These are phyloP conservation scores for Bradypus variegatus DNA, from an alignment of 2,797 vertebrate genomes.

Conservation along the genomic window DNA sequence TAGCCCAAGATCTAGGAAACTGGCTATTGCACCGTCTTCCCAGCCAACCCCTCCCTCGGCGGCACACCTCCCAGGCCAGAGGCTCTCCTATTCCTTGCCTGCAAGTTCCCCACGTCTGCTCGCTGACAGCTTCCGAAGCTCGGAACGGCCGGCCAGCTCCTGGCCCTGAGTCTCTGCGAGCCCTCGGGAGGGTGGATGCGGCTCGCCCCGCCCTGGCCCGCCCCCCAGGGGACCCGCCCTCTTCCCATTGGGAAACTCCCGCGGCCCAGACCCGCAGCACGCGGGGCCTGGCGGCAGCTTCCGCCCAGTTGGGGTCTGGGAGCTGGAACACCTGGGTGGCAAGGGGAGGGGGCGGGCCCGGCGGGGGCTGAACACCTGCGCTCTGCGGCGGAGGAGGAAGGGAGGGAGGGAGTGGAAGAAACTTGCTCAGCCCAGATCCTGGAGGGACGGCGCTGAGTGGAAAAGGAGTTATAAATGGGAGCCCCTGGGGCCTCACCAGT, in stretches of 20 bases:
- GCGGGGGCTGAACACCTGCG: conserved; percentile 26
- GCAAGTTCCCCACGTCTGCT: not conserved
- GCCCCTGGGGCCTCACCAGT: conserved; percentile 29
- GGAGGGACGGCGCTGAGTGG: conserved; percentile 54
- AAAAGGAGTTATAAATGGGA: conserved; percentile 62
- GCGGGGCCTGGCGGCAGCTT: not conserved
- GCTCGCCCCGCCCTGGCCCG: not conserved
- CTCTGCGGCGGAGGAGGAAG: not conserved
- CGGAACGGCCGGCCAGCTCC: not conserved
- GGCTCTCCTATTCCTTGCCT: not conserved
- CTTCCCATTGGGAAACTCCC: conserved; percentile 46
- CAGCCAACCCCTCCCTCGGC: not conserved
- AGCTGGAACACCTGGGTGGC: conserved; percentile 36
- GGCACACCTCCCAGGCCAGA: not conserved
- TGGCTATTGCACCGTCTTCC: not conserved
- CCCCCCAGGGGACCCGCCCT: not conserved
- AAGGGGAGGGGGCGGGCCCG: not conserved
- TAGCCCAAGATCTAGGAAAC: not conserved
- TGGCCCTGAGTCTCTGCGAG: not conserved
- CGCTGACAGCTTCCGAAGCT: not conserved
- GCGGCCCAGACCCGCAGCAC: fast-evolving
- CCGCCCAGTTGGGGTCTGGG: not conserved
- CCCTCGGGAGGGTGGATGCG: not conserved
- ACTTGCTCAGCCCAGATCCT: conserved; percentile 55
- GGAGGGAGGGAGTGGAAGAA: conserved; percentile 57